phyloP scores from a whole-genome alignment of 2,888 invertebrate species.

The Metallyticus violacea region DNA sequence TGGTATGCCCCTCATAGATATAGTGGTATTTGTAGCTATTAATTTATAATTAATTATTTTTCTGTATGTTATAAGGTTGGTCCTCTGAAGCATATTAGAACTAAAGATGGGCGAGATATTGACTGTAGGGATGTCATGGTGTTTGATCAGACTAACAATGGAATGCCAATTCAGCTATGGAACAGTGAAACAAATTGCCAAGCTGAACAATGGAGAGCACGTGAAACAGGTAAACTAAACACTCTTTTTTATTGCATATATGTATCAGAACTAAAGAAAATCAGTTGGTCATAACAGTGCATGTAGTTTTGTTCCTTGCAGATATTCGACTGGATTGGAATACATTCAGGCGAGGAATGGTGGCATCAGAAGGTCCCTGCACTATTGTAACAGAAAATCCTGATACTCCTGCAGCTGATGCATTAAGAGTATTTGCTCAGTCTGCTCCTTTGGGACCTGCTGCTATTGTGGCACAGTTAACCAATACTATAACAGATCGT shows the following conservation, averaged over 20 bases:
- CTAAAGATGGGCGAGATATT: slow-evolving; percentile 57
- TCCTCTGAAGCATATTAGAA: slow-evolving; percentile 59
- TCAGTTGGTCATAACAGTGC: not conserved
- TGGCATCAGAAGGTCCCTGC: slow-evolving; percentile 51
- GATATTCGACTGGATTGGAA: slow-evolving; percentile 60
- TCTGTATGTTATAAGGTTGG: slow-evolving; percentile 50
- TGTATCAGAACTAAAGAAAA: not conserved
- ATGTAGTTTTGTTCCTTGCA: slow-evolving; percentile 62
- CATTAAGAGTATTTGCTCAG: slow-evolving; percentile 53
- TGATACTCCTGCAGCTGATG: slow-evolving; percentile 58
- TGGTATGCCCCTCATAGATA: too few species aligned
- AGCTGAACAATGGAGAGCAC: slow-evolving; percentile 65
- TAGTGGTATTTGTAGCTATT: too few species aligned
- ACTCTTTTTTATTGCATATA: not conserved
- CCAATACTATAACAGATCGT: slow-evolving; percentile 38
- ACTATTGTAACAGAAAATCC: slow-evolving; percentile 75
- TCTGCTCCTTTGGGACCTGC: slow-evolving; percentile 43
- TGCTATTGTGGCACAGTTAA: slow-evolving; percentile 37
- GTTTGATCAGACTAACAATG: slow-evolving; percentile 60
- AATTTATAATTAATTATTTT: too few species aligned
- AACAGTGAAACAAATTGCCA: slow-evolving; percentile 67
- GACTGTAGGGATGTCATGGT: slow-evolving; percentile 65
- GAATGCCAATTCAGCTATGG: slow-evolving; percentile 63
- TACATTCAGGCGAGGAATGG: slow-evolving; percentile 42
- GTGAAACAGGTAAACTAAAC: slow-evolving; percentile 51